Conservation (phyloP, 1,140 invertebrate genomes). For the Penaeus indicus region DNA sequence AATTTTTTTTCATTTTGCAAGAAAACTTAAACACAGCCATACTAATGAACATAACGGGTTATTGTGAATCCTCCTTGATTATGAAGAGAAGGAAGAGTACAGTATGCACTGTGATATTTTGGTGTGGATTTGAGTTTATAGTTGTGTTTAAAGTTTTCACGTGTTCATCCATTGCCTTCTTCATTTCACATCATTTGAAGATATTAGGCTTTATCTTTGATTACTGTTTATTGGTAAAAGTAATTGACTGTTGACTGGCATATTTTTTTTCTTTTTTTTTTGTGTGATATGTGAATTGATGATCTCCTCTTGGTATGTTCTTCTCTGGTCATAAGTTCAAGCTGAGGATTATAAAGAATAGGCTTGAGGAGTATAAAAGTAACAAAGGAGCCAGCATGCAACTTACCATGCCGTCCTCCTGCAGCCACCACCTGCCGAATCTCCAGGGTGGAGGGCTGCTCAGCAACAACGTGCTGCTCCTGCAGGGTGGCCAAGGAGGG, state of each 20-base stretch:
- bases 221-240: not conserved
- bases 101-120: no score
- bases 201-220: no score
- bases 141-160: no score
- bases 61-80: no score
- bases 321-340: slow-evolving; percentile 11
- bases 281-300: slow-evolving; percentile 3
- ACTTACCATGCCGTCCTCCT: slow-evolving; percentile 57
- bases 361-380: slow-evolving; percentile 31
- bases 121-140: no score
- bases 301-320: slow-evolving; percentile 48
- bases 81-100: no score
- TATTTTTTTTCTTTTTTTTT: slow-evolving; percentile 23
- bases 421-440: slow-evolving; percentile 57
- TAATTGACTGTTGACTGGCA: slow-evolving; percentile 50
- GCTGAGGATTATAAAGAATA: slow-evolving; percentile 35
- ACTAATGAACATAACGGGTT: no score
- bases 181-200: not conserved
- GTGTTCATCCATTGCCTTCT: no score
- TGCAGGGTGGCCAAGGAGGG: slow-evolving; percentile 48
- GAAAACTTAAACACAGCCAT: no score
- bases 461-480: slow-evolving; percentile 54
- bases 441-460: slow-evolving; percentile 44
- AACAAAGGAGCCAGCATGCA: slow-evolving; percentile 46
- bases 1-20: no score